phyloP scores from a whole-genome alignment of 2,888 invertebrate genomes.

The Melieria omissa region DNA sequence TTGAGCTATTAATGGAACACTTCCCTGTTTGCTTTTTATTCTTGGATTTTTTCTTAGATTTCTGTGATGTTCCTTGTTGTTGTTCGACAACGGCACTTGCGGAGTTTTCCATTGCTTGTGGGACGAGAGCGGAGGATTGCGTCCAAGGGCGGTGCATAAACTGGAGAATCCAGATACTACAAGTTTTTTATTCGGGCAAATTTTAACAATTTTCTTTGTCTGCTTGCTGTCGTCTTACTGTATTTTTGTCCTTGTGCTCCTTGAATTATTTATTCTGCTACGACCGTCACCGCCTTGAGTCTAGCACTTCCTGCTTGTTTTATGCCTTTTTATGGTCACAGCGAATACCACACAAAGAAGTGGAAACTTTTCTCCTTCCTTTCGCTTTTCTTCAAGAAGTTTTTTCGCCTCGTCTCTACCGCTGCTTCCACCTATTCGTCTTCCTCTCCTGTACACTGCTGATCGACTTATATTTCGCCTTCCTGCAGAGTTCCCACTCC shows the following conservation, averaged over 20 bases:
- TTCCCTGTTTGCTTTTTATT: slow-evolving; percentile 29
- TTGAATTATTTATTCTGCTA: not conserved
- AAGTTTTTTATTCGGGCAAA: not conserved
- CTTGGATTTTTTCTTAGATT: slow-evolving; percentile 27
- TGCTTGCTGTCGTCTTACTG: not conserved
- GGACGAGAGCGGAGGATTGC: not conserved
- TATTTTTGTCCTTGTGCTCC: not conserved
- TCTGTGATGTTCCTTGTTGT: slow-evolving; percentile 26
- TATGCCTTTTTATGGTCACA: not conserved
- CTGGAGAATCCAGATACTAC: not conserved
- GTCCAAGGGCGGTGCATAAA: too few species aligned
- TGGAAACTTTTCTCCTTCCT: not conserved
- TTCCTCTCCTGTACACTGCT: not conserved
- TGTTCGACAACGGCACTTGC: slow-evolving; percentile 28
- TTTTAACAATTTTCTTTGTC: slow-evolving; percentile 19
- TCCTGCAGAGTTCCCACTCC: slow-evolving; percentile 20
- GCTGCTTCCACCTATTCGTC: not conserved
- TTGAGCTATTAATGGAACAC: not conserved
- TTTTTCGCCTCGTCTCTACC: not conserved
- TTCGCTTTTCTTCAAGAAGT: not conserved
- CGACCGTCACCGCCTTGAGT: slow-evolving; percentile 10
- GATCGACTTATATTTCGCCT: not conserved
- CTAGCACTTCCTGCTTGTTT: slow-evolving; percentile 25
- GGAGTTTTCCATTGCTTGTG: slow-evolving; percentile 25
- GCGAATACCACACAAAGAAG: not conserved